These are phyloP conservation scores for Drosophila siamana DNA, from an alignment of 2,888 invertebrate species.

Conservation along the genomic window DNA sequence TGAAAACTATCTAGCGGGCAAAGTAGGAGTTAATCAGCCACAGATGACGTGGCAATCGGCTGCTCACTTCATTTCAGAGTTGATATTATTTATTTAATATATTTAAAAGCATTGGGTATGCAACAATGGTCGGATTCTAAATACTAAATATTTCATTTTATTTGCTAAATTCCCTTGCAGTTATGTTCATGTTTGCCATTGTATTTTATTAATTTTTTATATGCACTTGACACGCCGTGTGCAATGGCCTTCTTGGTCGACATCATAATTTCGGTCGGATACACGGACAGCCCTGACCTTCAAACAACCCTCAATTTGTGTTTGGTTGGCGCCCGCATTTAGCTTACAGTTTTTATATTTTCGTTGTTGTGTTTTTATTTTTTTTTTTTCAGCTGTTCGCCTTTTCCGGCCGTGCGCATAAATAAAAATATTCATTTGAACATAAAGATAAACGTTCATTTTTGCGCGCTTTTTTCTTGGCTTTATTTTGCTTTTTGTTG, in stretches of 20 bases:
- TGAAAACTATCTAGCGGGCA: neutral
- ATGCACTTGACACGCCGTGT: constrained; percentile 25
- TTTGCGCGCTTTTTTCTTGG: constrained; percentile 32
- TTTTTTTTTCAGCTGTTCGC: constrained; percentile 55
- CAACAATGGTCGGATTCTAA: neutral
- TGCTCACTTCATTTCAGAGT: no score
- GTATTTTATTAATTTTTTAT: constrained; percentile 12
- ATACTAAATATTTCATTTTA: neutral
- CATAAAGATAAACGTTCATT: constrained; percentile 75
- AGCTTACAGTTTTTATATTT: constrained; percentile 45
- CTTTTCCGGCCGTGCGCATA: constrained; percentile 73
- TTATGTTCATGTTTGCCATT: neutral
- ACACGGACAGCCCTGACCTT: constrained; percentile 62
- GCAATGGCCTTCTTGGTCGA: constrained; percentile 2
- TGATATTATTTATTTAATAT: neutral
- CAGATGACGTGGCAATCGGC: neutral
- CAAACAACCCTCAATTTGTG: constrained; percentile 70
- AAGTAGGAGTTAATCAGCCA: neutral
- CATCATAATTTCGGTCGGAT: constrained; percentile 15
- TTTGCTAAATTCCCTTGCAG: neutral
- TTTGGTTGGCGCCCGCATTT: constrained; percentile 41
- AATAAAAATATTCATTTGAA: constrained; percentile 79
- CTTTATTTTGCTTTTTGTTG: constrained; percentile 19
- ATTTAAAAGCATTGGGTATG: neutral
- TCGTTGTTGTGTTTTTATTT: no score